Evolutionary conservation across 2,113 vertebrate genomes (phyloP).

Genomic region (Notothenia rossii): DNA sequence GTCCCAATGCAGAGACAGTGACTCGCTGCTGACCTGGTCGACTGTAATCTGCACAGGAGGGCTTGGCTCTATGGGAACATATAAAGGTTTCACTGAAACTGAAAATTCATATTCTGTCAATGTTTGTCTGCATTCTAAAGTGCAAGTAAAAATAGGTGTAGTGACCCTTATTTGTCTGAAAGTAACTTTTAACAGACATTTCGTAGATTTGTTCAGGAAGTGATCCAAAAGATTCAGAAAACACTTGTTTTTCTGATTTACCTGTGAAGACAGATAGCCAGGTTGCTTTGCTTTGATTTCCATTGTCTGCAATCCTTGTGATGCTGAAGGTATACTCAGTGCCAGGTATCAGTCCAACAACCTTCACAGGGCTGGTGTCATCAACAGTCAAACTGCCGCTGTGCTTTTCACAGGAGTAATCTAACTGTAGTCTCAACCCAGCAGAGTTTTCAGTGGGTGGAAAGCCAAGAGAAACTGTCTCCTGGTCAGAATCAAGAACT

Average conservation of each 20-base stretch:
- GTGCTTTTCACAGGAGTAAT: constrained; percentile 3
- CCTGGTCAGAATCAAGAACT: constrained; percentile 16
- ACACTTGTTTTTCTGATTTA: constrained; percentile 22
- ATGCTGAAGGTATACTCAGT: constrained; percentile 59
- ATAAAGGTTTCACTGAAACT: not conserved
- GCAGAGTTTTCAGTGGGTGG: not conserved
- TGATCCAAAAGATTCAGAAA: not conserved
- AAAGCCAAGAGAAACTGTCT: constrained; percentile 46
- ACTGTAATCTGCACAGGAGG: not conserved
- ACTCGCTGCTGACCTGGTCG: not conserved
- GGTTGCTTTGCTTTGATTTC: constrained; percentile 18
- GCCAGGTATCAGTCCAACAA: constrained; percentile 49
- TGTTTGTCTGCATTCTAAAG: not conserved
- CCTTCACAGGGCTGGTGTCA: constrained; percentile 10
- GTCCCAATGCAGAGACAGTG: constrained; percentile 7
- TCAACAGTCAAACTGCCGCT: not conserved
- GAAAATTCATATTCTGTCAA: not conserved
- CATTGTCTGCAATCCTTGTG: constrained; percentile 26
- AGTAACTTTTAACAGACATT: not conserved
- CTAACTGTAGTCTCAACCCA: constrained; percentile 29
- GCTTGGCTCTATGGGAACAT: constrained; percentile 3
- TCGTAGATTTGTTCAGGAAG: too few species aligned
- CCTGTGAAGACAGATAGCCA: constrained; percentile 48
- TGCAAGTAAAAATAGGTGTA: not conserved
- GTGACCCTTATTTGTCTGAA: not conserved